phyloP scores from a whole-genome alignment of 2,888 invertebrate species.

The Drosophila austrosaltans region DNA sequence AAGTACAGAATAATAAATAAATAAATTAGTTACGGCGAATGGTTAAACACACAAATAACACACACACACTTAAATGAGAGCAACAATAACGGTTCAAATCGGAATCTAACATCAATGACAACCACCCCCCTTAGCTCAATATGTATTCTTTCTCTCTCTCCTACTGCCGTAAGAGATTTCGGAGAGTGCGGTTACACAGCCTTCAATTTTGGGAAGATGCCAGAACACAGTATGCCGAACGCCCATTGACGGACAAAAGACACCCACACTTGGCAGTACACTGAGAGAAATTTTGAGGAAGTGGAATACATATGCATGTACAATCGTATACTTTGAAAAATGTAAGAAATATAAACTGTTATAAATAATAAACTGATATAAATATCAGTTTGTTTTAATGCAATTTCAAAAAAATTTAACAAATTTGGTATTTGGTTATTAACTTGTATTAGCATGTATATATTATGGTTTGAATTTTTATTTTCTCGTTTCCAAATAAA shows the following conservation, averaged over 20 bases:
- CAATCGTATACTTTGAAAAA: no score
- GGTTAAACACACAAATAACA: constrained; percentile 24
- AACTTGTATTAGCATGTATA: no score
- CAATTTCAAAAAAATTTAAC: no score
- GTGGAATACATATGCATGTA: no score
- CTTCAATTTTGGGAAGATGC: constrained; percentile 17
- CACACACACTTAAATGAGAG: constrained; percentile 7
- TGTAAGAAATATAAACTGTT: no score
- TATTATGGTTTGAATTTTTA: no score
- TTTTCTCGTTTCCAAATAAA: no score
- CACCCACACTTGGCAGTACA: constrained; percentile 2
- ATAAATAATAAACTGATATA: no score
- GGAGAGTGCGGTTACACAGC: constrained; percentile 14
- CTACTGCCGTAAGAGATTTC: constrained; percentile 2
- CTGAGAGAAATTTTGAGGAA: background rate
- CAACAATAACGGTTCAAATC: constrained; percentile 17
- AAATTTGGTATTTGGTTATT: no score
- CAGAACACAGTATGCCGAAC: constrained; percentile 14
- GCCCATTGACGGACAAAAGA: constrained; percentile 13
- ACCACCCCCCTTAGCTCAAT: background rate
- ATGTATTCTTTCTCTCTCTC: background rate
- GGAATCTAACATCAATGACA: background rate
- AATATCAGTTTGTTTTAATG: no score
- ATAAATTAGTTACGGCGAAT: constrained; percentile 32
- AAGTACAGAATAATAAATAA: constrained; percentile 32